These are phyloP conservation scores for Platerodrilus igneus DNA, from an alignment of 2,888 invertebrate species.

Conservation along the genomic window DNA sequence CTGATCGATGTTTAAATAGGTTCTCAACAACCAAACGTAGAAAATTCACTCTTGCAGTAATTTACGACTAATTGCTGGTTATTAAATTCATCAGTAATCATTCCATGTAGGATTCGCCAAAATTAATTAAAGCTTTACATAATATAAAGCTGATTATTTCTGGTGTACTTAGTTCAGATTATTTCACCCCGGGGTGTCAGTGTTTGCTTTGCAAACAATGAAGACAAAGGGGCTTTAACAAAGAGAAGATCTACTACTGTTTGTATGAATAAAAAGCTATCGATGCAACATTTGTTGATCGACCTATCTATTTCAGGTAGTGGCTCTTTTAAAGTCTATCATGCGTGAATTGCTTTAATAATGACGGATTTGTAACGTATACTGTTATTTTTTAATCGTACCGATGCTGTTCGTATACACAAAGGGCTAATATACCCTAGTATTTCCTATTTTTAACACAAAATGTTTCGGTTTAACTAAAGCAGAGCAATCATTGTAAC, in stretches of 20 bases:
- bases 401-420: constrained; percentile 9
- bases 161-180: constrained; percentile 41
- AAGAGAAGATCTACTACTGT: constrained; percentile 40
- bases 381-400: constrained; percentile 16
- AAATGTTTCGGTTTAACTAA: constrained; percentile 19
- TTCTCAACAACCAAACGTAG: no score
- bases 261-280: constrained; percentile 30
- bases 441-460: constrained; percentile 8
- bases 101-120: no score
- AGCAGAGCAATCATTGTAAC: constrained; percentile 24
- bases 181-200: constrained; percentile 46
- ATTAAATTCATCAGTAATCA: no score
- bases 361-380: constrained; percentile 24
- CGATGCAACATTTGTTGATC: constrained; percentile 31
- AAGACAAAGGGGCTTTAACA: constrained; percentile 40
- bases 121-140: no score
- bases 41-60: no score
- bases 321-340: constrained; percentile 24
- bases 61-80: no score
- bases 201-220: constrained; percentile 42
- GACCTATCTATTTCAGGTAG: constrained; percentile 28
- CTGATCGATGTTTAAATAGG: no score
- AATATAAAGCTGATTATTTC: constrained; percentile 43
- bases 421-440: constrained; percentile 8
- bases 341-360: constrained; percentile 21